Percentiles rank a stretch among this genome's conserved stretches.
Conservation (phyloP, 1,140 invertebrate species). For the Nomia melanderi region DNA sequence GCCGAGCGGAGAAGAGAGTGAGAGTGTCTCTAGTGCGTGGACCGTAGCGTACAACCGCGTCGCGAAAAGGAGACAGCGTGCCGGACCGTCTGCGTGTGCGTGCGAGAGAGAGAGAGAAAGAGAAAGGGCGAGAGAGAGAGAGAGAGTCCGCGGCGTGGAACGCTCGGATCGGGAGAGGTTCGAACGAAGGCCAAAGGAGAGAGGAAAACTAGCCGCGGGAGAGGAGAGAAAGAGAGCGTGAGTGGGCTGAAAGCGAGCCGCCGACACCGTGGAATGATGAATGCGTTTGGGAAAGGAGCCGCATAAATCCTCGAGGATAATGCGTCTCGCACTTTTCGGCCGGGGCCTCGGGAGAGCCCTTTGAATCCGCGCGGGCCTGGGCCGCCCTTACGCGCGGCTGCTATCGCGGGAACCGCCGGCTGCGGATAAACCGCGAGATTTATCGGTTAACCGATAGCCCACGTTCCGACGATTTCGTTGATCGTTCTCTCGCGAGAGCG, state of each 20-base stretch:
- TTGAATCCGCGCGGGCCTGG: conserved; percentile 59
- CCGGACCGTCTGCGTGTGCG: too few relatives aligned
- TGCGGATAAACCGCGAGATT: conserved; percentile 33
- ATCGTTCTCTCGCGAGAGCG: not conserved
- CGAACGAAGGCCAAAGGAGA: conserved; percentile 15
- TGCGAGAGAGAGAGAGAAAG: too few relatives aligned
- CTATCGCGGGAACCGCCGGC: conserved; percentile 13
- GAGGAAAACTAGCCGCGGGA: not conserved
- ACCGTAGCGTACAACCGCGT: conserved; percentile 22
- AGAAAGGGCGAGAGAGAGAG: too few relatives aligned
- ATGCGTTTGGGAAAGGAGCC: conserved; percentile 70
- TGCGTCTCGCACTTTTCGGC: conserved; percentile 47
- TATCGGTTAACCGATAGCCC: conserved; percentile 33
- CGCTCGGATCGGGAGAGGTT: not conserved
- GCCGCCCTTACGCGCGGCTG: not conserved
- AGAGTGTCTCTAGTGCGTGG: conserved; percentile 25
- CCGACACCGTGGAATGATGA: conserved; percentile 70
- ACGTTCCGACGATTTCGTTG: not conserved
- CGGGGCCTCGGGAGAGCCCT: conserved; percentile 12
- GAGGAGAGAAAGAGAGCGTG: conserved; percentile 9
- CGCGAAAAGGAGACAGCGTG: conserved; percentile 38
- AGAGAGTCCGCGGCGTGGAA: conserved; percentile 43
- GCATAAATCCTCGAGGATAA: conserved; percentile 65
- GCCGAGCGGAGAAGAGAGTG: conserved; percentile 23
- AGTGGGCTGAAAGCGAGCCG: conserved; percentile 60